Evolutionary conservation across 2,888 invertebrate genomes (phyloP).

Genomic region (Ophion slaviceki): DNA sequence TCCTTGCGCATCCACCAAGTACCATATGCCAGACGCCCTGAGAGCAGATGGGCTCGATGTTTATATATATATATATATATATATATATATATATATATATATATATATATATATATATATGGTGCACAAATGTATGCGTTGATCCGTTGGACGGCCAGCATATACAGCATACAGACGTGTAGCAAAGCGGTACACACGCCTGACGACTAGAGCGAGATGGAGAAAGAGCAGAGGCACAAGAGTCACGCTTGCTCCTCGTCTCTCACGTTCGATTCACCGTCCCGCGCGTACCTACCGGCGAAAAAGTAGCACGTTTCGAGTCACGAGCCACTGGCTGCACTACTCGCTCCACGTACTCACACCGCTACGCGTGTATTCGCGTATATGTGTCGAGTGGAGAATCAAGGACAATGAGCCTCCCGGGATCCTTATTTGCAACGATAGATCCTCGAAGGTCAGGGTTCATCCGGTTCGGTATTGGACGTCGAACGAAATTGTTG

Average conservation of each 20-base stretch:
- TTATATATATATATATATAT: slow-evolving; percentile 32
- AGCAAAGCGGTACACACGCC: slow-evolving; percentile 22
- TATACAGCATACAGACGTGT: slow-evolving; percentile 28
- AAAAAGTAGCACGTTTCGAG: slow-evolving; percentile 64
- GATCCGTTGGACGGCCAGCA: slow-evolving; percentile 35
- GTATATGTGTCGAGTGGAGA: slow-evolving; percentile 23
- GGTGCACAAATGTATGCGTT: background rate
- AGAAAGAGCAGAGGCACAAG: slow-evolving; percentile 2
- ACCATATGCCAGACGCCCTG: slow-evolving; percentile 58
- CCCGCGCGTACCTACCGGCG: slow-evolving; percentile 3
- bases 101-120: slow-evolving; percentile 10
- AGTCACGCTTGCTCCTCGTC: slow-evolving; percentile 36
- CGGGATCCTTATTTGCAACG: background rate
- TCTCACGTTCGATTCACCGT: slow-evolving; percentile 41
- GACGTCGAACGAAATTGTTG: no score
- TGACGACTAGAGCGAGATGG: slow-evolving; percentile 17
- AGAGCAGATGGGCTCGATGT: slow-evolving; percentile 58
- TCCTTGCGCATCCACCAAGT: background rate
- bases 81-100: slow-evolving; percentile 8
- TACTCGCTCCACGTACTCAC: slow-evolving; percentile 11
- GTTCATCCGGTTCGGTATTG: background rate
- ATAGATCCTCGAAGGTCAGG: slow-evolving; percentile 30
- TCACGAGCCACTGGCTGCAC: slow-evolving; percentile 60
- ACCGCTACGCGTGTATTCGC: background rate
- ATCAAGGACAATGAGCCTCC: slow-evolving; percentile 56